Evolutionary conservation across 2,113 vertebrate genomes (phyloP), one percentile per base, ranked within the genome.

Genomic region (Solea solea): DNA sequence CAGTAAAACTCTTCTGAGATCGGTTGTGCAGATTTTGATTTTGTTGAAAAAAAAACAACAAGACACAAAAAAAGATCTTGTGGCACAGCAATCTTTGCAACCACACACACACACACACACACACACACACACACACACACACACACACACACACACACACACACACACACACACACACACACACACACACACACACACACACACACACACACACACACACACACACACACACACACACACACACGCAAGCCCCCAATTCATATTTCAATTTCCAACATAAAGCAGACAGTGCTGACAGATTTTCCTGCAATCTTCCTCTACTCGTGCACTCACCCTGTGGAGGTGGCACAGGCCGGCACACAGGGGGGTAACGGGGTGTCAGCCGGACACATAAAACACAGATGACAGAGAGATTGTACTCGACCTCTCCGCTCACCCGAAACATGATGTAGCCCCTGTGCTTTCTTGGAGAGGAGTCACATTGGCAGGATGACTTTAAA

Each of bases 401-500:
- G 58, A 71, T 69, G 74, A 85, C 80, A 62, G 68, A 80, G 68
- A 80, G 81, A 83, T 74, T 80, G 78, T 64, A 52, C 66, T 70
- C 67, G 78, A 85, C 85, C 85, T 74, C 56, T 78, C 81, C n/a
- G 46, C 64, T 86, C 82, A 82, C 64, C 82, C 82, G 14, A 70
- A 82, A 79, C 82, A 86, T 68, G 72, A 83, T 82, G 67, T 75
- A 74, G 83, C 81, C 55, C 21, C 74, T 78, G 42, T 50, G 76
- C 77, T 72, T 72, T 76, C 81, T 80, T 80, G 56, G 69, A 76
- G 69, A 70, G 62, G 44, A 78, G 73, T 85, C 79, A 86, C 86
- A 76, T 72, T 78, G 84, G 65, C 69, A 66, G 72, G 56, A 61
- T 72, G 70, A 80, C 72, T 88, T 86, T 69, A 69, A 75, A 83